phyloP scores from a whole-genome alignment of 2,113 vertebrate species.

The Gasterosteus nipponicus region DNA sequence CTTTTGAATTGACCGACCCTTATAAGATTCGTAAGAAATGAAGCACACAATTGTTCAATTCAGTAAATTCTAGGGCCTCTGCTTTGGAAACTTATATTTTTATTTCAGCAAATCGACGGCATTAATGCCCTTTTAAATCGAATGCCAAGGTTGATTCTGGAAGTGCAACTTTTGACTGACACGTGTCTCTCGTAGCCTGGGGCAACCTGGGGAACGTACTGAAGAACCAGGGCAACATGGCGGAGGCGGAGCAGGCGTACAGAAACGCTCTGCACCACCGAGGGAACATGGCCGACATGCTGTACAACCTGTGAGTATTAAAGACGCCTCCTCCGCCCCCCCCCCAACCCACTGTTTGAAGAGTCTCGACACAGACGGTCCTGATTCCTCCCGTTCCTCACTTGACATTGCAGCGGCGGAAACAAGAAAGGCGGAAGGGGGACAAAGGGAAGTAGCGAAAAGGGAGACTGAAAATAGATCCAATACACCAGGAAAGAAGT shows the following conservation, averaged over 20 bases:
- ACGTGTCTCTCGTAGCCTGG: conserved; percentile 86
- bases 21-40: not conserved
- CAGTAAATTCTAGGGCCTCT: not conserved
- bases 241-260: conserved; percentile 94
- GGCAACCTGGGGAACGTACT: conserved; percentile 98
- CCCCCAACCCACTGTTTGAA: conserved; percentile 12
- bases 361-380: conserved; percentile 22
- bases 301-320: conserved; percentile 98
- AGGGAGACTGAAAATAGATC: conserved; percentile 39
- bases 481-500: not conserved
- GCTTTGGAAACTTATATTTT: not conserved
- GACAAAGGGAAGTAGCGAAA: not conserved
- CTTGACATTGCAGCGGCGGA: conserved; percentile 12
- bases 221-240: conserved; percentile 98
- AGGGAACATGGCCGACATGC: conserved; percentile 99
- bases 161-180: conserved; percentile 33
- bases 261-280: conserved; percentile 97
- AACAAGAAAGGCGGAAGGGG: conserved; percentile 11
- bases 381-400: conserved; percentile 40
- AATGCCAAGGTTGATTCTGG: not conserved
- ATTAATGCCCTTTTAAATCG: not conserved
- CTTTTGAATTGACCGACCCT: not conserved
- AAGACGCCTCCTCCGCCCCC: not conserved
- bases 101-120: not conserved
- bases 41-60: not conserved